These are phyloP conservation scores for Champsocephalus gunnari DNA, from an alignment of 2,797 vertebrate species.

Conservation along the genomic window DNA sequence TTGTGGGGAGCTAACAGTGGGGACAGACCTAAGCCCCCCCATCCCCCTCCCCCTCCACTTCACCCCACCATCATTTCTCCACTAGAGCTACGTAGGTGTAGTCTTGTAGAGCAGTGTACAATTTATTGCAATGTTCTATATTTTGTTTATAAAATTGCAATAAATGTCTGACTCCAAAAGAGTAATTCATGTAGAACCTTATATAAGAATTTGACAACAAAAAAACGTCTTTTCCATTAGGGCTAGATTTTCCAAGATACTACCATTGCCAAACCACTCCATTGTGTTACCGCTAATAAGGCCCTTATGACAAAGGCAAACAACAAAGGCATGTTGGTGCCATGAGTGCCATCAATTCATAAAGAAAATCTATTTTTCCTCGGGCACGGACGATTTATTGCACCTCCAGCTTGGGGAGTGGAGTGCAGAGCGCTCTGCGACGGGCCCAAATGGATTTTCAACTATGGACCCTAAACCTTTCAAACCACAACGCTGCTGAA, in stretches of 20 bases:
- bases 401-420: conserved; percentile 86
- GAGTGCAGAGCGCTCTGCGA: conserved; percentile 87
- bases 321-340: conserved; percentile 77
- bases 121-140: conserved; percentile 53
- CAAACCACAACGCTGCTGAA: conserved; percentile 93
- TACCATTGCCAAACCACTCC: conserved; percentile 52
- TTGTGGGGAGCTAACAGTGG: conserved; percentile 74
- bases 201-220: conserved; percentile 33
- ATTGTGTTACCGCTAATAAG: conserved; percentile 64
- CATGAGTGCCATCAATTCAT: conserved; percentile 84
- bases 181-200: conserved; percentile 19
- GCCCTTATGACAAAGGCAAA: conserved; percentile 64
- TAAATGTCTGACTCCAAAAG: conserved; percentile 16
- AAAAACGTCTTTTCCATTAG: conserved; percentile 56
- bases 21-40: conserved; percentile 59
- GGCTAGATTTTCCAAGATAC: conserved; percentile 45
- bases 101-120: conserved; percentile 17
- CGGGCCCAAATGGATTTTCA: conserved; percentile 98
- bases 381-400: conserved; percentile 86
- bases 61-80: conserved; percentile 21
- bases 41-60: conserved; percentile 1
- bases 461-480: conserved; percentile 94
- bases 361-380: conserved; percentile 80
- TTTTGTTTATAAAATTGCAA: conserved; percentile 43
- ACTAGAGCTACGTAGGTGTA: conserved; percentile 20